Evolutionary conservation across 1,140 invertebrate genomes (phyloP), one percentile per base, ranked within the genome.

Genomic region (Anthonomus grandis): DNA sequence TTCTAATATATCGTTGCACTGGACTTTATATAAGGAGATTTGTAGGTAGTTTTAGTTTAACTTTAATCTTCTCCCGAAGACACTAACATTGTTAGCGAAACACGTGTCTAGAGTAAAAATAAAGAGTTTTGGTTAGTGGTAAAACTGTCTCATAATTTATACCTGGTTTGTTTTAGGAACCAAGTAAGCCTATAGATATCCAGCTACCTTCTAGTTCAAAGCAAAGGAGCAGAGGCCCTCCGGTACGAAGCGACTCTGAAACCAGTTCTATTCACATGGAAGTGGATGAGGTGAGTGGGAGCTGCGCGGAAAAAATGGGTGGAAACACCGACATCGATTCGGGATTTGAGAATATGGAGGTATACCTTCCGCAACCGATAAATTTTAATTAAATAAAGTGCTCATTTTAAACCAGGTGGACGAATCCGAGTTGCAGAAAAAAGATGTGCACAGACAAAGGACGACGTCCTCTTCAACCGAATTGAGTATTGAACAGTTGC

Each of bases 271-370:
- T 68, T 34, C 73, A 72, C 53, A 83, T 81, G 83, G 83, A 81
- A 69, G 78, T 82, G 10, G 81, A 82, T 63, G 79, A 83, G 49
- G 75, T 61, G 24, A 75, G 72, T 56, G 65, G 66, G 6, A 8
- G 6, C n/a, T 63, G 63, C 54, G 64, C 74, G 23, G 77, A 78
- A 62, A 76, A 81, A 56, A 70, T 70, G 49, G 76, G 74, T 57
- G 78, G 66, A 45, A 75, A 75, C 49, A 76, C 82, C 25, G 85
- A 87, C 73, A 83, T 86, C 31, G 86, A 87, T 74, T 87, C 85
- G 36, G 84, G 85, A 9, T 85, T 87, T 67, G 86, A 86, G 70
- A 86, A 83, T 67, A 89, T 87, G 85, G 85, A 87, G 72, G 85
- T 87, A 61, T 62, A n/a, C n/a, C n/a, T n/a, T n/a, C n/a, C n/a